A percentile compares a stretch with the other conserved stretches of the same genome.
Evolutionary conservation across 1,140 invertebrate species (phyloP).

Genomic region (Dinoponera quadriceps): DNA sequence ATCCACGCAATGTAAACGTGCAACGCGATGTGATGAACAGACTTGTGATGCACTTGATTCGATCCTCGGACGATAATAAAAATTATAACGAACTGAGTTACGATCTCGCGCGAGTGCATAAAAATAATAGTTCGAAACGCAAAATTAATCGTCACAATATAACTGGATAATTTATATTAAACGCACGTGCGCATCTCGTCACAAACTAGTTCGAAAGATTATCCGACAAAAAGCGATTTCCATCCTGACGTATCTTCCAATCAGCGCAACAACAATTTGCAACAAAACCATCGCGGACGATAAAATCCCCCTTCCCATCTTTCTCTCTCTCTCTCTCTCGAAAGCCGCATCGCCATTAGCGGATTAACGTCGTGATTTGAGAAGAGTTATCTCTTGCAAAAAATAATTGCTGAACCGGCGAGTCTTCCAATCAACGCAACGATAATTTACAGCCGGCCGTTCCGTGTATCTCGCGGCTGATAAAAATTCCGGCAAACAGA

Average conservation of each 20-base stretch:
- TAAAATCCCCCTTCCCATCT: slow-evolving; percentile 30
- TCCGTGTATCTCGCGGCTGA: neutral
- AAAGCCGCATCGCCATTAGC: slow-evolving; percentile 50
- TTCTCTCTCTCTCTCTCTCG: neutral
- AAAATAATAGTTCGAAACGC: neutral
- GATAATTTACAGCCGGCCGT: slow-evolving; percentile 29
- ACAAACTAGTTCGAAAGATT: slow-evolving; percentile 46
- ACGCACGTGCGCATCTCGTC: neutral
- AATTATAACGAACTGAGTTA: slow-evolving; percentile 1
- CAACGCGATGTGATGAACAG: neutral
- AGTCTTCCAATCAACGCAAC: slow-evolving; percentile 30
- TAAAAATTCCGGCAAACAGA: slow-evolving; percentile 27
- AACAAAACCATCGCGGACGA: slow-evolving; percentile 48
- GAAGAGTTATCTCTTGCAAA: slow-evolving; percentile 55
- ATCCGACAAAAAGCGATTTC: slow-evolving; percentile 50
- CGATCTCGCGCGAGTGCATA: neutral
- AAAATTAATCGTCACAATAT: neutral
- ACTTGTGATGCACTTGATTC: neutral
- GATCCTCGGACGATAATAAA: neutral
- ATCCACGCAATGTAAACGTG: neutral
- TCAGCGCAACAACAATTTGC: slow-evolving; percentile 50
- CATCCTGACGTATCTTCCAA: slow-evolving; percentile 43
- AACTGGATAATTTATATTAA: slow-evolving; percentile 16
- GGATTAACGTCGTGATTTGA: slow-evolving; percentile 50
- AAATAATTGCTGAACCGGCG: slow-evolving; percentile 40